Evolutionary conservation across 1,140 invertebrate species (phyloP), one percentile per base, ranked within the genome.

Genomic region (Sinella curviseta): DNA sequence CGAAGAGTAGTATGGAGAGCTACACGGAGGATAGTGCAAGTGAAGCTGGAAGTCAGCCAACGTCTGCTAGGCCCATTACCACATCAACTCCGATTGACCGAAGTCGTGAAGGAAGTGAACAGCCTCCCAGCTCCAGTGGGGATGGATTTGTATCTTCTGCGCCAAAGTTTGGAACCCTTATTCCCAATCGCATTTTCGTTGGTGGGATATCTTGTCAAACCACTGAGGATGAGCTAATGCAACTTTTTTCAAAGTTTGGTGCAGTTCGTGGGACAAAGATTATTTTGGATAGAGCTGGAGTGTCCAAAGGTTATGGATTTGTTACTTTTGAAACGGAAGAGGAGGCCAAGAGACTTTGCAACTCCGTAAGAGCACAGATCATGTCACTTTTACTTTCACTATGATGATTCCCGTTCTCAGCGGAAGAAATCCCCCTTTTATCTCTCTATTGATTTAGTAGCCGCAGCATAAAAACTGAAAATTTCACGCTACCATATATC

Each of bases 261-360:
- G 93, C 93, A 70, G 95, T 98, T 0, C 96, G 94, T 85, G 95
- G 93, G 36, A 94, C 95, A 34, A 97, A 98, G 89, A 97, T 98
- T 81, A 97, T 98, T 84, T 92, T 93, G 83, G 96, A 98, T 87
- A 89, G 95, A 83, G 95, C 94, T 81, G 96, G 96, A 1, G 94
- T 97, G 0, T 97, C 96, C 48, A 97, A 97, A 89, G 96, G 96
- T 67, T 97, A 96, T 84, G 95, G 95, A 2, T 97, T 98, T 88
- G 95, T 98, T 60, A 98, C 97, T 39, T 98, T 97, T 88, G 95
- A 95, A 88, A 94, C 92, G 60, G 94, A 95, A 86, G 93, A 95
- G 85, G 94, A 96, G 88, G 94, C 94, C 0, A 93, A 93, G 85
- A 89, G 92, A 86, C 88, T 90, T 48, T 86, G 85, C 82, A 84